Percentiles rank a stretch among this genome's conserved stretches.
Evolutionary conservation across 2,113 vertebrate genomes (phyloP).

Genomic region (Pardalotus punctatus): DNA sequence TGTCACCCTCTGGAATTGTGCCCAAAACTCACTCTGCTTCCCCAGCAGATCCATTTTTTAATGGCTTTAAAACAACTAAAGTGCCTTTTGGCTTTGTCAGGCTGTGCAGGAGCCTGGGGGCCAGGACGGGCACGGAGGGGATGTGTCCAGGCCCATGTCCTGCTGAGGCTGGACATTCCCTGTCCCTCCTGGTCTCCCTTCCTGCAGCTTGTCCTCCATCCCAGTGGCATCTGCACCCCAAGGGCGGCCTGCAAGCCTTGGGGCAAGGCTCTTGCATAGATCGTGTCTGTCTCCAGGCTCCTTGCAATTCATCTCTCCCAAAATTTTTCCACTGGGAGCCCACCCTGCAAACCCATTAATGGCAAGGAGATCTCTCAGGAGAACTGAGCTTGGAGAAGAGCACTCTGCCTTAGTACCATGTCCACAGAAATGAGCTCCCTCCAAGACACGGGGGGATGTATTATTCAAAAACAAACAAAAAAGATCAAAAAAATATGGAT

Average conservation of each 20-base stretch:
- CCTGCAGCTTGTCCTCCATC: neutral
- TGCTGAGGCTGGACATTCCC: neutral
- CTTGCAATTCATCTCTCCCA: neutral
- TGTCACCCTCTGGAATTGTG: neutral
- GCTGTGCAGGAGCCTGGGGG: neutral
- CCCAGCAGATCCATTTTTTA: neutral
- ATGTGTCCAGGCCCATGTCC: rapidly evolving
- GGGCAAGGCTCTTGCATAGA: neutral
- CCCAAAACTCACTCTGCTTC: neutral
- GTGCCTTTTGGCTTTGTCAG: neutral
- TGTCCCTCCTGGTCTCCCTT: neutral
- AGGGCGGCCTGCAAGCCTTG: rapidly evolving
- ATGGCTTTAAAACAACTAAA: neutral
- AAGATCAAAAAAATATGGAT: neutral
- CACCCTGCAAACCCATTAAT: neutral
- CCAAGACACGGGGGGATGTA: neutral
- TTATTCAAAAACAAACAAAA: neutral
- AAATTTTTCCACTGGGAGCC: neutral
- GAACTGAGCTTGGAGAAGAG: rapidly evolving
- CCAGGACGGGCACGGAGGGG: neutral
- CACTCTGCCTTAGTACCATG: neutral
- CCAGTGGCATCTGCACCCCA: neutral
- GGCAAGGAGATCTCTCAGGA: neutral
- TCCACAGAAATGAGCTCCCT: neutral
- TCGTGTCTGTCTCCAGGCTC: neutral